These are phyloP conservation scores for Camelus dromedarius DNA, from an alignment of 2,113 vertebrate genomes.

Conservation along the genomic window DNA sequence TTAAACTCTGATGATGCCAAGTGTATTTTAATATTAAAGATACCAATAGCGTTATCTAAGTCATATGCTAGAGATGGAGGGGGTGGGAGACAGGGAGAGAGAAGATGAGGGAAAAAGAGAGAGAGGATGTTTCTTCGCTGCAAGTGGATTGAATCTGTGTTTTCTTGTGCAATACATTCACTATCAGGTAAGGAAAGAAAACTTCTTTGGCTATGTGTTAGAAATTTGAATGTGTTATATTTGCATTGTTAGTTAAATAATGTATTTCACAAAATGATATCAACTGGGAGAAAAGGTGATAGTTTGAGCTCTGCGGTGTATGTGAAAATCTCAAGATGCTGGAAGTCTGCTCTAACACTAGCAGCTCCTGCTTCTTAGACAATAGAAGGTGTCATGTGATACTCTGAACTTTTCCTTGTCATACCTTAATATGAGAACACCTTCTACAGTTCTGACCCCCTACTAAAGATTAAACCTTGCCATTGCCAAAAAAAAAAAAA, in stretches of 20 bases:
- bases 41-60: neutral
- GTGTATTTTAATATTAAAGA: neutral
- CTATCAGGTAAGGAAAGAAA: neutral
- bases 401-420: conserved; percentile 42
- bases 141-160: neutral
- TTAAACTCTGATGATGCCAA: neutral
- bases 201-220: neutral
- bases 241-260: neutral
- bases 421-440: conserved; percentile 49
- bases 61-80: neutral
- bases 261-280: neutral
- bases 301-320: neutral
- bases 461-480: conserved; percentile 50
- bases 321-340: neutral
- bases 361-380: neutral
- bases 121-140: neutral
- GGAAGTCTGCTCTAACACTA: neutral
- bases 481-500: neutral
- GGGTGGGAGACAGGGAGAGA: no score
- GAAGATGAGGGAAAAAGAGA: neutral
- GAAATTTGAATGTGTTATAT: neutral
- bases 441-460: conserved; percentile 34
- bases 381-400: neutral
- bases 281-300: neutral
- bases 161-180: neutral